These are phyloP conservation scores for Danio jaintianensis DNA, from an alignment of 2,797 vertebrate genomes.

Conservation along the genomic window DNA sequence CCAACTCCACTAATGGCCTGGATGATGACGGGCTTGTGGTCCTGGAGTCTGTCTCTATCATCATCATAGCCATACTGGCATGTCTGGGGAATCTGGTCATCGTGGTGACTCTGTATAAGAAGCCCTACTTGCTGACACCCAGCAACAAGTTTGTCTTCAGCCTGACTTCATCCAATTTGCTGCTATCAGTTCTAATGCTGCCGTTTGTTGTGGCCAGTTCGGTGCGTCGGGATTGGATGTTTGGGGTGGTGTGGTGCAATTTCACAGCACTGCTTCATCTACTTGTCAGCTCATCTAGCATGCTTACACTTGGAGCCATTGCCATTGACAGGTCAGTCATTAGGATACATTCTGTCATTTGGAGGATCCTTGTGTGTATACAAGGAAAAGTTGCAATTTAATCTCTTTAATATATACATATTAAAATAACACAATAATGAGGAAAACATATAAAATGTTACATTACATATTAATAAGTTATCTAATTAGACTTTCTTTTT, in stretches of 20 bases:
- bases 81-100: slow-evolving; percentile 94
- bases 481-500: too few relatives aligned
- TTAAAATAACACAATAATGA: too few relatives aligned
- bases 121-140: slow-evolving; percentile 94
- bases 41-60: slow-evolving; percentile 88
- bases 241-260: slow-evolving; percentile 98
- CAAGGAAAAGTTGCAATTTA: too few relatives aligned
- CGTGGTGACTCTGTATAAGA: slow-evolving; percentile 90
- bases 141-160: slow-evolving; percentile 99
- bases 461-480: too few relatives aligned
- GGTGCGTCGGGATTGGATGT: slow-evolving; percentile 91
- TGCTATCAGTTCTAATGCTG: slow-evolving; percentile 91
- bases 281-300: slow-evolving; percentile 97
- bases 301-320: slow-evolving; percentile 96
- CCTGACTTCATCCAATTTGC: slow-evolving; percentile 94
- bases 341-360: background rate
- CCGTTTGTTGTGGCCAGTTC: slow-evolving; percentile 94
- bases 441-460: too few relatives aligned
- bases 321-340: slow-evolving; percentile 91
- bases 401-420: too few relatives aligned
- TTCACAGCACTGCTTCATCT: slow-evolving; percentile 96
- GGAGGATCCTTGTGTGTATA: background rate
- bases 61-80: slow-evolving; percentile 89
- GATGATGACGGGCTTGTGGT: slow-evolving; percentile 71
- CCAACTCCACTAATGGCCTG: slow-evolving; percentile 38